Evolutionary conservation across 2,888 invertebrate species (phyloP), one percentile per base, ranked within the genome.

Genomic region (Drosophila neoperkinsi): DNA sequence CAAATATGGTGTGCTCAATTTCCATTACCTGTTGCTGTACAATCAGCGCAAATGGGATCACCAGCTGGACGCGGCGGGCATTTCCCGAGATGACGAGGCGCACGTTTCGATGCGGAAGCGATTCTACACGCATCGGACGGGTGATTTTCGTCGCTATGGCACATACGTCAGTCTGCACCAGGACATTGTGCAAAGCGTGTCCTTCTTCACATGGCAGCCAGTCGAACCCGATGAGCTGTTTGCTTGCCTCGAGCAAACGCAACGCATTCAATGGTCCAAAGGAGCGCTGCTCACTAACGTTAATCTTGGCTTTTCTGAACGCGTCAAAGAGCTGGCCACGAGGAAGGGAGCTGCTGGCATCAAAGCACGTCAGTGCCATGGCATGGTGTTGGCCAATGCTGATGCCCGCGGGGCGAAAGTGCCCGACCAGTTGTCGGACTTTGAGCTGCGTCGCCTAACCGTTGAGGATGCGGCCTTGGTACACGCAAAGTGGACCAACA

Each of bases 41-140:
- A 93, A 91, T 59, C 92, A 92, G 60, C 77, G 81, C 4, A 91
- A 91, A 60, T 93, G 92, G 93, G 88, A 89, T 68, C 71, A 63
- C 7, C 79, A 92, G 66, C 60, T 92, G 31, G 68, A 58, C 1
- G 71, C 51, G 13, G 75, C 66, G 2, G 69, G 79, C 13, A 67
- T 75, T 4, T 21, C 46, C 0, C 25, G 50, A 11, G 52, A 46
- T 28, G 65, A 81, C 30, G 58, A 65, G 3, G 51, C 62, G 0
- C 50, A 77, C 74, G 77, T 79, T 11, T 82, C 91, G 25, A 69
- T 93, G 72, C 83, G 84, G 4, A 92, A 90, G 55, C 68, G 59
- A 3, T 92, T 91, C 66, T 92, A 84, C 55, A 92, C 92, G 0
- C 82, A 89, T 73, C 81, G 90, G 0, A 36, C 66, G 0, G 81